Conservation (phyloP, 2,888 invertebrate species). For the Leptinotarsa haldemani region DNA sequence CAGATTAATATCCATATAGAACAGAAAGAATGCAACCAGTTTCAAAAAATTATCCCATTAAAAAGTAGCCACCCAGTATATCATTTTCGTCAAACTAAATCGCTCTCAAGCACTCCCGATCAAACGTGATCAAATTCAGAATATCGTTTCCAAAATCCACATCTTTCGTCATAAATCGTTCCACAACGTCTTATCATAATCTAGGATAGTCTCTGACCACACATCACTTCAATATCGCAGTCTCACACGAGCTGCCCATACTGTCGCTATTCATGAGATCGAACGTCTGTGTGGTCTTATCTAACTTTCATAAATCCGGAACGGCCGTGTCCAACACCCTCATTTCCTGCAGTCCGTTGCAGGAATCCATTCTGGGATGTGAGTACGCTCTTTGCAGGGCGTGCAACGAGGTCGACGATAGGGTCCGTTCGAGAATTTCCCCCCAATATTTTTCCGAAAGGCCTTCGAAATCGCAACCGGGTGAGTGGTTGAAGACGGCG, state of each 20-base stretch:
- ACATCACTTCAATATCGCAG: slow-evolving; percentile 56
- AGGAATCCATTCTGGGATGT: slow-evolving; percentile 57
- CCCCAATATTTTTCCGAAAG: slow-evolving; percentile 71
- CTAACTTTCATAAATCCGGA: slow-evolving; percentile 66
- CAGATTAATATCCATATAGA: no score
- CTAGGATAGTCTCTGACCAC: slow-evolving; percentile 35
- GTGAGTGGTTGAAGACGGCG: slow-evolving; percentile 55
- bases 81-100: no score
- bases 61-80: no score
- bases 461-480: slow-evolving; percentile 69
- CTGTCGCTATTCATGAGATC: slow-evolving; percentile 57
- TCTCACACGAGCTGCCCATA: slow-evolving; percentile 62
- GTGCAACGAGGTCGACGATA: slow-evolving; percentile 80
- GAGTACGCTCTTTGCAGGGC: slow-evolving; percentile 65
- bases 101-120: no score
- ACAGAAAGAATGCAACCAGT: no score
- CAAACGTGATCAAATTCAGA: no score
- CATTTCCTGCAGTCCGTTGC: slow-evolving; percentile 63
- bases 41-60: no score
- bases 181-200: not conserved
- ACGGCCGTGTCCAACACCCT: slow-evolving; percentile 61
- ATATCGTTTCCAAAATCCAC: no score
- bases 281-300: slow-evolving; percentile 66
- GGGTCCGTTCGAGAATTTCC: slow-evolving; percentile 82
- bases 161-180: not conserved